phyloP scores from a whole-genome alignment of 2,113 vertebrate genomes.

The Procavia capensis region DNA sequence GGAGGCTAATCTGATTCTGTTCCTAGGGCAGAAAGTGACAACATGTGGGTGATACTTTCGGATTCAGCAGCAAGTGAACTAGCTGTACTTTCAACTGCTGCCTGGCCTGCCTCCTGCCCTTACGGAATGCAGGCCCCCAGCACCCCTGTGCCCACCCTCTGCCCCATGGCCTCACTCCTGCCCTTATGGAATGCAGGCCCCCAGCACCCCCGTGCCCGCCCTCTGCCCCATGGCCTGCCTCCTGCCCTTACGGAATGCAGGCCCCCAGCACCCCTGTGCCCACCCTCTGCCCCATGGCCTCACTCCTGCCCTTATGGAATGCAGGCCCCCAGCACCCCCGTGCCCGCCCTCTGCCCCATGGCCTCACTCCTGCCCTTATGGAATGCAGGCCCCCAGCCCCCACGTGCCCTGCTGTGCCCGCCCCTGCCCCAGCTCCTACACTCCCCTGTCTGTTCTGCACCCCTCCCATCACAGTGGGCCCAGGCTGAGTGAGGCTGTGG shows the following conservation, averaged over 20 bases:
- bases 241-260: too few relatives aligned
- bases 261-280: too few relatives aligned
- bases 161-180: too few relatives aligned
- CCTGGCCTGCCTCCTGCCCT: background rate
- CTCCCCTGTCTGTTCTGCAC: background rate
- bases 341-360: background rate
- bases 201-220: background rate
- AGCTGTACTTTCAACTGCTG: conserved; percentile 10
- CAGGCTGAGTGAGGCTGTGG: conserved; percentile 14
- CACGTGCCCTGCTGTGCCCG: too few relatives aligned
- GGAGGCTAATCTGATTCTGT: conserved; percentile 28
- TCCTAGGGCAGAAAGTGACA: background rate
- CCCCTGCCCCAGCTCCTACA: too few relatives aligned
- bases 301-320: too few relatives aligned
- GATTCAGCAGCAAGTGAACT: conserved; percentile 9
- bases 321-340: too few relatives aligned
- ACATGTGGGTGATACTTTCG: background rate
- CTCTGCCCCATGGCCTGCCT: conserved; percentile 30
- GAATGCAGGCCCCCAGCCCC: too few relatives aligned
- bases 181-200: too few relatives aligned
- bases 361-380: conserved; percentile 4
- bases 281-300: too few relatives aligned
- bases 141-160: background rate
- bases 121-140: too few relatives aligned
- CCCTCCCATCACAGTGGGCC: conserved; percentile 31